Evolutionary conservation across 1,140 invertebrate genomes (phyloP).

Genomic region (Copidosoma floridanum): DNA sequence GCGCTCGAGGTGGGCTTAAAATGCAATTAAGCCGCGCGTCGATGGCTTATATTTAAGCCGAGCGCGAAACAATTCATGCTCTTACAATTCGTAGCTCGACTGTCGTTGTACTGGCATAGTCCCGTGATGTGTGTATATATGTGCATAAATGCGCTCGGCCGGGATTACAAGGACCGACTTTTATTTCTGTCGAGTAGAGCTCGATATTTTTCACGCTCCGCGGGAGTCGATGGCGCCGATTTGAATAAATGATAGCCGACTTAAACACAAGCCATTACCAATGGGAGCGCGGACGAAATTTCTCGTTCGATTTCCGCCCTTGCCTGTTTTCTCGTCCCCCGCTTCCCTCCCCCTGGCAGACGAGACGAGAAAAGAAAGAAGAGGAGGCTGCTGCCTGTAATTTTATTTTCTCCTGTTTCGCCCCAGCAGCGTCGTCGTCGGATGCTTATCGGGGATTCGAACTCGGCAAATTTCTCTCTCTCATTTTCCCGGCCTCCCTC

Average conservation of each 20-base stretch:
- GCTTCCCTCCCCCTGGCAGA: not conserved
- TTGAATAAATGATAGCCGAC: constrained; percentile 51
- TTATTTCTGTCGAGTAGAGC: constrained; percentile 12
- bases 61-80: constrained; percentile 20
- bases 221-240: constrained; percentile 35
- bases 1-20: too few relatives aligned
- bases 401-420: constrained; percentile 45
- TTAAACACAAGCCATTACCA: constrained; percentile 48
- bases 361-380: too few relatives aligned
- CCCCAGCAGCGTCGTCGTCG: constrained; percentile 25
- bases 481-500: constrained; percentile 5
- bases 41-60: constrained; percentile 15
- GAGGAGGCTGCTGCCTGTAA: constrained; percentile 37
- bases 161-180: not conserved
- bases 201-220: constrained; percentile 19
- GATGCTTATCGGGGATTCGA: constrained; percentile 51
- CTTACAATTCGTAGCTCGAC: constrained; percentile 13
- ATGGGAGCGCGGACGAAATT: constrained; percentile 37
- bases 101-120: too few relatives aligned
- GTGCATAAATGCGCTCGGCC: too few relatives aligned
- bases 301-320: not conserved
- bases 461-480: constrained; percentile 24
- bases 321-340: not conserved
- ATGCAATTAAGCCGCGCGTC: constrained; percentile 16
- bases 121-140: too few relatives aligned